A percentile compares a stretch with the other conserved stretches of the same genome.
phyloP scores from a whole-genome alignment of 1,140 invertebrate genomes.

The Ostrea denselamellosa region DNA sequence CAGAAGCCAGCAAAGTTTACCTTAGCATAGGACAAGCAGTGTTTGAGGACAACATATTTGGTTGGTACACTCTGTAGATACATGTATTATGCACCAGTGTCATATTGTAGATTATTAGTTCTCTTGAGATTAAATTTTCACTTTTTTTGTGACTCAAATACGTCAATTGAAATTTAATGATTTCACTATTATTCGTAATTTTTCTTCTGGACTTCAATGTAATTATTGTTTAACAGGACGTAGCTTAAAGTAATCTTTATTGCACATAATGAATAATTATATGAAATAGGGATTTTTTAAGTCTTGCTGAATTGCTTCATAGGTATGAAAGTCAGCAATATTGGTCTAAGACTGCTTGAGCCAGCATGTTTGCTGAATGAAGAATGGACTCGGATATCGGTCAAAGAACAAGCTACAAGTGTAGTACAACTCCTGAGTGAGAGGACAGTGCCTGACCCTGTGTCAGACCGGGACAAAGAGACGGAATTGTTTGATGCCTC shows the following conservation, averaged over 20 bases:
- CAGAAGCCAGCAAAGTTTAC: conserved; percentile 82
- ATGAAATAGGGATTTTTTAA: background rate
- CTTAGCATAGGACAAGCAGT: conserved; percentile 70
- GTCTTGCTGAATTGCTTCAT: background rate
- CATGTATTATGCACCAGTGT: too few relatives aligned
- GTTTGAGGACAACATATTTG: conserved; percentile 72
- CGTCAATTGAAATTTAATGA: too few relatives aligned
- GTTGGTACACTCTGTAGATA: conserved; percentile 58
- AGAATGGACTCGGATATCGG: conserved; percentile 88
- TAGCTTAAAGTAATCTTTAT: too few relatives aligned
- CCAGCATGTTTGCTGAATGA: conserved; percentile 89
- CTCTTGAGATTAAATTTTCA: too few relatives aligned
- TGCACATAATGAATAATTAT: too few relatives aligned
- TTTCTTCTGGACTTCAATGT: too few relatives aligned
- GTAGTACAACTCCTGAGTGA: conserved; percentile 83
- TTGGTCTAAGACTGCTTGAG: conserved; percentile 86
- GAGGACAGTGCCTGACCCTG: conserved; percentile 76
- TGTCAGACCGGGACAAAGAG: conserved; percentile 46
- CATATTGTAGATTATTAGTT: too few relatives aligned
- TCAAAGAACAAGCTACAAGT: conserved; percentile 82
- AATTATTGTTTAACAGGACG: too few relatives aligned
- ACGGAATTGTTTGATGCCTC: conserved; percentile 82
- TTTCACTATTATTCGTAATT: too few relatives aligned
- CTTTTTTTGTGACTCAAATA: too few relatives aligned
- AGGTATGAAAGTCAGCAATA: conserved; percentile 84